Evolutionary conservation across 2,113 vertebrate genomes (phyloP).

Genomic region (Plecturocebus donacophilus): DNA sequence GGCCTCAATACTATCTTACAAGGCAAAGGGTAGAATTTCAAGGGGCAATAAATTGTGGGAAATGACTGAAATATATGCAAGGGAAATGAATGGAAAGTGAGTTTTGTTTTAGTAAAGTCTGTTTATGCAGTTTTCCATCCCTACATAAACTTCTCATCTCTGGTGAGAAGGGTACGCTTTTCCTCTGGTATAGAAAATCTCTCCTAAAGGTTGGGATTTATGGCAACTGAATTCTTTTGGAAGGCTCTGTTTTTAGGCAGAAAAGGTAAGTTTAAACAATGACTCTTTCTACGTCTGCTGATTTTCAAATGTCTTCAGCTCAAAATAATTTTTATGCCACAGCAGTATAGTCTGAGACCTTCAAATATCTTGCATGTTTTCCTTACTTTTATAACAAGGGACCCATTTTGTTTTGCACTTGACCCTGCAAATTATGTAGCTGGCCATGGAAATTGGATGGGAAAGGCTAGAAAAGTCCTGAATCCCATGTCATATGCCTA

Average conservation of each 20-base stretch:
- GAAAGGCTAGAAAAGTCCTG: neutral
- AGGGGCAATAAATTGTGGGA: neutral
- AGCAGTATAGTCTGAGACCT: neutral
- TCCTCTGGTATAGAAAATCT: neutral
- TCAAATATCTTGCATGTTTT: neutral
- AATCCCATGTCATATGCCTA: neutral
- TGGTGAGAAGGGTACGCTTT: neutral
- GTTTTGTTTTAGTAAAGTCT: neutral
- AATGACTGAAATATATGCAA: neutral
- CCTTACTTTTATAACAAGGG: neutral
- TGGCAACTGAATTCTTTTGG: too few relatives aligned
- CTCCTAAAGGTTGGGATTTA: neutral
- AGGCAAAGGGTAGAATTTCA: neutral
- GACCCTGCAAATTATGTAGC: neutral
- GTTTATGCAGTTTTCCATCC: neutral
- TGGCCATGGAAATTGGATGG: neutral
- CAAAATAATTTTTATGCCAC: neutral
- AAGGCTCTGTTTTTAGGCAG: neutral
- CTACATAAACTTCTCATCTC: neutral
- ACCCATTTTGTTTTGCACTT: neutral
- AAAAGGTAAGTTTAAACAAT: neutral
- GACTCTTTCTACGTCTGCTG: neutral
- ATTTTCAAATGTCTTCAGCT: neutral
- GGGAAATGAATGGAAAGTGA: neutral
- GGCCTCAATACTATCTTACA: neutral